Percentiles rank a stretch among this genome's conserved stretches.
phyloP scores from a whole-genome alignment of 2,888 invertebrate species.

The Muscina levida region DNA sequence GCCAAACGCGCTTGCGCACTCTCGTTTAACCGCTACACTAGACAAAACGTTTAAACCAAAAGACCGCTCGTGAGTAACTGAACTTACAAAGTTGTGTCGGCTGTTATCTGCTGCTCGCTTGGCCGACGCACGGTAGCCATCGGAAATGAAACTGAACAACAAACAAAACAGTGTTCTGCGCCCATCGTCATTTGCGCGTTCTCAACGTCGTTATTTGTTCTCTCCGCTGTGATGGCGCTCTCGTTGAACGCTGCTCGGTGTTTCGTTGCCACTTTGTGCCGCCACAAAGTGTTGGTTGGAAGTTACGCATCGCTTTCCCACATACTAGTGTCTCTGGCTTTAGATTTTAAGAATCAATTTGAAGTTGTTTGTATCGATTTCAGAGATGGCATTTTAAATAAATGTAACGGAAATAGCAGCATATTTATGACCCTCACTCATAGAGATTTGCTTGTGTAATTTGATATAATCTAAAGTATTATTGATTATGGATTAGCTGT shows the following conservation, averaged over 20 bases:
- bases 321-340: not conserved
- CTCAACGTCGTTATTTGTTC: conserved; percentile 8
- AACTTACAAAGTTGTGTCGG: conserved; percentile 51
- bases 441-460: not conserved
- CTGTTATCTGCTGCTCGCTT: conserved; percentile 35
- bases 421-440: not conserved
- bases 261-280: conserved; percentile 2
- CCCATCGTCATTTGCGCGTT: conserved; percentile 8
- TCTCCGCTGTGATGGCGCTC: conserved; percentile 16
- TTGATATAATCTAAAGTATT: too few relatives aligned
- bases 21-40: conserved; percentile 64
- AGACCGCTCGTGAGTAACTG: conserved; percentile 70
- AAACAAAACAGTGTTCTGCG: conserved; percentile 19
- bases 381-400: not conserved
- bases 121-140: conserved; percentile 4
- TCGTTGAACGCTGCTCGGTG: not conserved
- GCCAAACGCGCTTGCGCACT: conserved; percentile 67
- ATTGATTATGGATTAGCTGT: too few relatives aligned
- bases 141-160: conserved; percentile 32
- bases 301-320: not conserved
- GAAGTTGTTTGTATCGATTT: not conserved
- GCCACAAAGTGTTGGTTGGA: conserved; percentile 13
- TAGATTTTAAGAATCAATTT: not conserved
- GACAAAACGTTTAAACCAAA: conserved; percentile 68
- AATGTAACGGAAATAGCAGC: too few relatives aligned